Evolutionary conservation across 2,888 invertebrate species (phyloP).

Genomic region (Amblyjoppa fuscipennis): DNA sequence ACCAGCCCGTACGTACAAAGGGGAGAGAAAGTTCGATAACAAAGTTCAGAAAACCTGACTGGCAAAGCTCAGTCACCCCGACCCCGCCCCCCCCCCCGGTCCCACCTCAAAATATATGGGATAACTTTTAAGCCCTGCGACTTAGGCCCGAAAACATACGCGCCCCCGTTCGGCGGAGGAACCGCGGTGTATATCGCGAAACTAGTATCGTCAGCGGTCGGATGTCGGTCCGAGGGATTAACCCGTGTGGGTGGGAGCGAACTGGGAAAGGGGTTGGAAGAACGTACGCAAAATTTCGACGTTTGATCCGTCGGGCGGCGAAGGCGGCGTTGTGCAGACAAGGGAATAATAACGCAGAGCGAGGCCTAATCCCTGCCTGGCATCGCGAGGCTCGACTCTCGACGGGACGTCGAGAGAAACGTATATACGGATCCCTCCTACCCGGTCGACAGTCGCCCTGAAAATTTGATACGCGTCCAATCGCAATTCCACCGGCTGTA

Average conservation of each 20-base stretch:
- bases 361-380: slow-evolving; percentile 55
- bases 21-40: slow-evolving; percentile 68
- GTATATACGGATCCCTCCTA: not conserved
- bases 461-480: slow-evolving; percentile 55
- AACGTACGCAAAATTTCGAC: slow-evolving; percentile 62
- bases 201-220: slow-evolving; percentile 15
- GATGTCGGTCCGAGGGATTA: slow-evolving; percentile 51
- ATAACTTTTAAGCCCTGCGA: slow-evolving; percentile 74
- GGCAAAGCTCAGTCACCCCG: slow-evolving; percentile 41
- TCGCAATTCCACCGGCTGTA: slow-evolving; percentile 35
- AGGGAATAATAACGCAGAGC: slow-evolving; percentile 62
- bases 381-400: slow-evolving; percentile 54
- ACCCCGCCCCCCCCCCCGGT: not conserved
- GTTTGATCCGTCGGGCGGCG: slow-evolving; percentile 62
- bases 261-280: not conserved
- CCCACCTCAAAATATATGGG: slow-evolving; percentile 73
- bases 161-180: slow-evolving; percentile 13
- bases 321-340: slow-evolving; percentile 48
- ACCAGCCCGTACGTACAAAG: slow-evolving; percentile 15
- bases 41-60: slow-evolving; percentile 72
- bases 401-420: slow-evolving; percentile 33
- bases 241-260: not conserved
- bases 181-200: not conserved
- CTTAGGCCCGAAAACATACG: slow-evolving; percentile 45
- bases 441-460: slow-evolving; percentile 8